Evolutionary conservation across 2,113 vertebrate species (phyloP), one percentile per base, ranked within the genome.

Genomic region (Anser cygnoides): DNA sequence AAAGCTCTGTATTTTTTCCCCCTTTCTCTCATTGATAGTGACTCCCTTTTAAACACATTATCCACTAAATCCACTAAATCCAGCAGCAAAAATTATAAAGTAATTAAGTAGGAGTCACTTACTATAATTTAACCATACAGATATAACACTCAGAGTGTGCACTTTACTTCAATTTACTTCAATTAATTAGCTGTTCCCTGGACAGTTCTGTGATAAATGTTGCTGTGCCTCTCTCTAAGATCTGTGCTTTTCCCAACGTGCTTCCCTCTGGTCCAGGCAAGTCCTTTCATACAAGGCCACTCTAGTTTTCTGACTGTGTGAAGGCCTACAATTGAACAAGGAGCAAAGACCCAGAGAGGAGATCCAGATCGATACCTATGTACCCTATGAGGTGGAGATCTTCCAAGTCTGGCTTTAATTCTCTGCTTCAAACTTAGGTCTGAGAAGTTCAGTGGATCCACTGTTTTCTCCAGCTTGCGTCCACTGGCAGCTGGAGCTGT

Each of bases 21-120:
- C 3, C 29, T 87, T 49, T 44, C 39, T 55, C 54, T 85, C n/a
- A 31, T 50, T 50, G 39, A 28, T 83, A 65, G 41, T 0, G 2
- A 41, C 9, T 85, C 13, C 7, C 35, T 75, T 78, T 72, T 41
- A 73, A 95, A 76, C 16, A 57, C 17, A 65, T 63, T 79, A 70
- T 37, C 37, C 37, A 37, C 37, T 37, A 37, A 37, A 37, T 37
- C n/a, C 20, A 68, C 28, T 74, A 91, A 58, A 74, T 58, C 33
- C 67, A 63, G 59, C 52, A 87, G 82, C 18, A 82, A 82, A 81
- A 82, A 54, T 15, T 54, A 44, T 21, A 10, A 74, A 66, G 73
- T 74, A 94, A 87, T 82, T 93, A 91, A 75, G 25, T 70, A 81
- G 37, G 54, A 85, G 62, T 73, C 50, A 66, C 67, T 92, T 94